Conservation (phyloP, 2,888 invertebrate species). For the Fabriciana adippe region DNA sequence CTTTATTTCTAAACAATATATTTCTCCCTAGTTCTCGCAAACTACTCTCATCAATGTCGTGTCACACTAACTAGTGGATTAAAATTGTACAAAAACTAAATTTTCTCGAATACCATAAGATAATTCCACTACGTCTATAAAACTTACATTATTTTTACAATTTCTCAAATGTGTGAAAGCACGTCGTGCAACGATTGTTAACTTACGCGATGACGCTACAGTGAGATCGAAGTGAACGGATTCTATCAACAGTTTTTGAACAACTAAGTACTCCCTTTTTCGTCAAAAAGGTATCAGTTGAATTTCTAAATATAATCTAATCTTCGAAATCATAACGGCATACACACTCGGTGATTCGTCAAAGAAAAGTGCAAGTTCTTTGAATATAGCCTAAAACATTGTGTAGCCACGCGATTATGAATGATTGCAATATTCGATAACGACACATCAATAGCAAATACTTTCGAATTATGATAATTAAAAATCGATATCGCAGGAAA, state of each 20-base stretch:
- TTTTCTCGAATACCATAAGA: conserved; percentile 64
- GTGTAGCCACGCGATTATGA: conserved; percentile 4
- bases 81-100: conserved; percentile 78
- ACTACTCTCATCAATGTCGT: conserved; percentile 46
- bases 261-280: conserved; percentile 45
- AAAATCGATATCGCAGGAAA: no score
- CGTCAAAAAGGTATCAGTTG: conserved; percentile 44
- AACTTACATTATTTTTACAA: conserved; percentile 74
- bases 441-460: background rate
- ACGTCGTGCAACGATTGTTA: conserved; percentile 13
- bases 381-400: conserved; percentile 5
- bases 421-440: background rate
- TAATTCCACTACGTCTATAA: conserved; percentile 63
- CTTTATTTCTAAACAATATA: conserved; percentile 44
- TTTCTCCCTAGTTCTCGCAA: conserved; percentile 22
- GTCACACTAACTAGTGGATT: conserved; percentile 68
- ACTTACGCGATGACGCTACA: conserved; percentile 28
- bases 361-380: conserved; percentile 12
- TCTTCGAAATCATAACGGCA: conserved; percentile 1
- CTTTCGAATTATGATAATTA: no score
- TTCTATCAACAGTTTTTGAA: conserved; percentile 25
- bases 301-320: conserved; percentile 16
- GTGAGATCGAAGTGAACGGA: conserved; percentile 39
- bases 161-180: conserved; percentile 37
- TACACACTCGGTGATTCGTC: conserved; percentile 4